phyloP scores from a whole-genome alignment of 2,113 vertebrate genomes.

The Strix aluco region DNA sequence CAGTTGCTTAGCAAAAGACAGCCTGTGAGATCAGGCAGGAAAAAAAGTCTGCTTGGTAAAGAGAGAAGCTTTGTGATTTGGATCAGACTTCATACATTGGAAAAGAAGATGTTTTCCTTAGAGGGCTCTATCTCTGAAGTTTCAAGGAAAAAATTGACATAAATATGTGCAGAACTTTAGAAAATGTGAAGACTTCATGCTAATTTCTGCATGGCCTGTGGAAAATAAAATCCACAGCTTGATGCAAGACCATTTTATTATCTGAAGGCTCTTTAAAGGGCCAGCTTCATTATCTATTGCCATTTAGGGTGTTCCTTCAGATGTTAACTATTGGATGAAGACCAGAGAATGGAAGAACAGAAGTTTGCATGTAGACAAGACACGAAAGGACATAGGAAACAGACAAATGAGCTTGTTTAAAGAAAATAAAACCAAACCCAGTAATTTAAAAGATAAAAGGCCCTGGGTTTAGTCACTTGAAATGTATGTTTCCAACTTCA shows the following conservation, averaged over 20 bases:
- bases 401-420: background rate
- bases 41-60: background rate
- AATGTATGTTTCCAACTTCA: background rate
- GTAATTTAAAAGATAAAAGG: background rate
- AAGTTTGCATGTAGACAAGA: background rate
- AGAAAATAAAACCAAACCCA: background rate
- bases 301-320: background rate
- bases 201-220: background rate
- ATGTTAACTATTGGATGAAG: background rate
- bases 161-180: background rate
- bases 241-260: background rate
- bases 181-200: background rate
- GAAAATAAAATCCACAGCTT: background rate
- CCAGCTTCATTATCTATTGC: background rate
- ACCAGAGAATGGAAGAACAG: background rate
- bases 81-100: background rate
- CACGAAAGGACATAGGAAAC: background rate
- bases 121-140: background rate
- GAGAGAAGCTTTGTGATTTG: background rate
- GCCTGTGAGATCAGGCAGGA: background rate
- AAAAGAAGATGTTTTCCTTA: background rate
- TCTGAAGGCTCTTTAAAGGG: background rate
- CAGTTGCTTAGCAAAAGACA: background rate
- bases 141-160: background rate
- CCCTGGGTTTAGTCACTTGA: background rate